Conservation (phyloP, 2,888 invertebrate genomes). For the Drosophila melanocephala region DNA sequence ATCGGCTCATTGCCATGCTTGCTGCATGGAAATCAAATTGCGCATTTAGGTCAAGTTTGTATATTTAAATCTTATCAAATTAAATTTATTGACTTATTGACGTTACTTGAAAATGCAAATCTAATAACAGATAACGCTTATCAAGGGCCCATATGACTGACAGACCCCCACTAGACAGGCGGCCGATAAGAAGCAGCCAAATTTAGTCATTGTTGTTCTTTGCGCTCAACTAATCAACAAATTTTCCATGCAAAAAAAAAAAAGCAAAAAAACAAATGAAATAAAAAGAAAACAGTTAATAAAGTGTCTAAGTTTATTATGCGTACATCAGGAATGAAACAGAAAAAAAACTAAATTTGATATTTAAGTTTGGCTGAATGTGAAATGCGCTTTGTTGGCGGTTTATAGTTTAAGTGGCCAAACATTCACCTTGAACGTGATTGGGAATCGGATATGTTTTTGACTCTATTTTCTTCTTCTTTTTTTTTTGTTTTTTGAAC, state of each 20-base stretch:
- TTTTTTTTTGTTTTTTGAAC: slow-evolving; percentile 19
- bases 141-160: slow-evolving; percentile 20
- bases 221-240: slow-evolving; percentile 34
- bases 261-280: slow-evolving; percentile 9
- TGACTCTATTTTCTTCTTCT: neutral
- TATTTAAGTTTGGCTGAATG: slow-evolving; percentile 13
- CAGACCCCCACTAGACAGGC: slow-evolving; percentile 71
- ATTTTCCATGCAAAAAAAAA: neutral
- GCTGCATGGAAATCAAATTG: slow-evolving; percentile 46
- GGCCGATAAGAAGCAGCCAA: slow-evolving; percentile 30
- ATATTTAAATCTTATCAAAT: slow-evolving; percentile 3
- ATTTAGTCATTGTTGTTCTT: slow-evolving; percentile 23
- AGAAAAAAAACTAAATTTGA: neutral
- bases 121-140: slow-evolving; percentile 55
- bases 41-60: slow-evolving; percentile 75
- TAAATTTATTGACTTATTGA: slow-evolving; percentile 6
- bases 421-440: slow-evolving; percentile 82
- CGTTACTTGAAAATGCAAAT: slow-evolving; percentile 40
- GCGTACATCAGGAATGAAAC: slow-evolving; percentile 14
- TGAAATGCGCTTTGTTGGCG: slow-evolving; percentile 34
- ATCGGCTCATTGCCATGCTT: slow-evolving; percentile 16
- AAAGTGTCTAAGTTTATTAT: slow-evolving; percentile 20
- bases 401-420: slow-evolving; percentile 22
- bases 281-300: slow-evolving; percentile 3
- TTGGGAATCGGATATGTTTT: slow-evolving; percentile 63